Conservation (phyloP, 2,797 vertebrate genomes). For the Helarctos malayanus region DNA sequence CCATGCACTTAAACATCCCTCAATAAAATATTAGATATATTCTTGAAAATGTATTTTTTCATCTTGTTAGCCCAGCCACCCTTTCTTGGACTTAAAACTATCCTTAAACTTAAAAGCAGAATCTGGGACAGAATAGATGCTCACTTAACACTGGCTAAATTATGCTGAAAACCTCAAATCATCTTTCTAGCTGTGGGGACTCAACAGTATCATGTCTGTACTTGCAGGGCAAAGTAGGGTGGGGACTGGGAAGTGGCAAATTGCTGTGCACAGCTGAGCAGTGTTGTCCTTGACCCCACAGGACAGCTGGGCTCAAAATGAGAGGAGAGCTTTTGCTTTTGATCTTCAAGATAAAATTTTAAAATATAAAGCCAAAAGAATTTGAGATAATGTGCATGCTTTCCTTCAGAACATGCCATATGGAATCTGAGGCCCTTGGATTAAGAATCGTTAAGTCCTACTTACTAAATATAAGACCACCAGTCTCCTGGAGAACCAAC, state of each 20-base stretch:
- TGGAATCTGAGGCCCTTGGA: neutral
- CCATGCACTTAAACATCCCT: conserved; percentile 19
- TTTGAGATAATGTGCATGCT: neutral
- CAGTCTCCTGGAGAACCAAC: neutral
- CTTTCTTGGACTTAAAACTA: conserved; percentile 4
- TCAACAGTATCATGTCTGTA: neutral
- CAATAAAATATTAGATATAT: neutral
- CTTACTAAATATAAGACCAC: conserved; percentile 60
- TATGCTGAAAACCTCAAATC: conserved; percentile 1
- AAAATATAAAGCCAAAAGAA: conserved; percentile 35
- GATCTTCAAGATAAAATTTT: conserved; percentile 51
- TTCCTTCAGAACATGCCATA: conserved; percentile 29
- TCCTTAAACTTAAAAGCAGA: conserved; percentile 19
- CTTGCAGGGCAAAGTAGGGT: neutral
- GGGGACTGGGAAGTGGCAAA: neutral
- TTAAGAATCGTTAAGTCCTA: conserved; percentile 32
- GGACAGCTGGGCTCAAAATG: conserved; percentile 34
- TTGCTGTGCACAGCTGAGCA: neutral
- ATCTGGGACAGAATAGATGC: neutral
- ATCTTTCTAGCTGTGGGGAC: conserved; percentile 4
- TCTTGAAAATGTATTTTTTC: neutral
- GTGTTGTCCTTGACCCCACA: neutral
- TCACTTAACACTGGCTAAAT: neutral
- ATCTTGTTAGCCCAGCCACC: neutral
- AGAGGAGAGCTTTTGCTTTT: conserved; percentile 41